Conservation (phyloP, 2,113 vertebrate genomes). For the Crotalus horridus region DNA sequence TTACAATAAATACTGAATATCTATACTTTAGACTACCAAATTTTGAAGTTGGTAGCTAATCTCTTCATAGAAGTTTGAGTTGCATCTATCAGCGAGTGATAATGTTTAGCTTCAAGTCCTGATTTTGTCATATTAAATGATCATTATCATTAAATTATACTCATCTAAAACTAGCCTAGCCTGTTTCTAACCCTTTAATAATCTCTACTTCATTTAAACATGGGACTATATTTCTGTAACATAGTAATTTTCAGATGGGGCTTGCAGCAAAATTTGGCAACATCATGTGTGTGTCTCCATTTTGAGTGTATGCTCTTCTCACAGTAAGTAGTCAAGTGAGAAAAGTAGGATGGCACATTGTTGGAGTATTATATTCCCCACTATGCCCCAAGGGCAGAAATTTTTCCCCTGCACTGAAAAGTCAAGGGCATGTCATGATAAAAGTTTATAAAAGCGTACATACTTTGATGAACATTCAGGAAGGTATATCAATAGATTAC, state of each 20-base stretch:
- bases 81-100: not conserved
- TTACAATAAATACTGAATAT: not conserved
- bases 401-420: not conserved
- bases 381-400: not conserved
- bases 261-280: not conserved
- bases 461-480: no score
- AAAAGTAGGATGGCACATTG: not conserved
- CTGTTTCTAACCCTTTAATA: not conserved
- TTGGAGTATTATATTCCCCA: not conserved
- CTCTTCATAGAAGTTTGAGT: not conserved
- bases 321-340: not conserved
- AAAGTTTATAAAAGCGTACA: not conserved
- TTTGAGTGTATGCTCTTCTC: not conserved
- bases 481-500: no score
- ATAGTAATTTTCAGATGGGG: not conserved
- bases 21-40: not conserved
- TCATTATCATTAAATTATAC: not conserved
- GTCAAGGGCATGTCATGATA: not conserved
- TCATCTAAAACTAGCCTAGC: not conserved
- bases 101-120: not conserved
- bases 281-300: not conserved
- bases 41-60: not conserved
- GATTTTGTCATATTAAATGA: not conserved
- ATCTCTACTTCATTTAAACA: not conserved
- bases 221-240: not conserved